Evolutionary conservation across 2,888 invertebrate species (phyloP), one percentile per base, ranked within the genome.

Genomic region (Nomada lathburiana): DNA sequence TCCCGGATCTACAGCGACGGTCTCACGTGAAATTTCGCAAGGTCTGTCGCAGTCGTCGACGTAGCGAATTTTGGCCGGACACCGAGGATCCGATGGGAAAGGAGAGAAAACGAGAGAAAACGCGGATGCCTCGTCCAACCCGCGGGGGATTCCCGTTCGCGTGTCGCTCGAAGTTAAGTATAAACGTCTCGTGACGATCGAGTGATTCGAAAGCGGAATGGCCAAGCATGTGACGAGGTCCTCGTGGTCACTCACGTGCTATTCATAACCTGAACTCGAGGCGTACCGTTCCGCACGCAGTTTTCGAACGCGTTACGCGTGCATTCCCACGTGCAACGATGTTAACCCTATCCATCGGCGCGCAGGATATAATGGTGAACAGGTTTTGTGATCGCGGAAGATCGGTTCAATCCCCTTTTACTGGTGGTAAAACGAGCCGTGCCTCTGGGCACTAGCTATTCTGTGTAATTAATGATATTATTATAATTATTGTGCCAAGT

Each of bases 231-330:
- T 90, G 90, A 92, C 91, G 87, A 81, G 76, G 86, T 81, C 89
- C 92, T 92, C 90, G 92, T 91, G 92, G 90, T 88, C 89, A 90
- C 91, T 93, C 93, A 92, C 93, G 92, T 91, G 92, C 92, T 92
- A 90, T 91, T 93, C 92, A 91, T 91, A 92, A 91, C 91, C 83
- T 83, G 82, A 81, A 86, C 82, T 62, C 84, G 72, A 78, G 53
- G 73, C 50, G 72, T 50, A 47, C 67, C 70, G 73, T 83, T 80
- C 73, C 71, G 62, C 78, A 55, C 76, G 77, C 77, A 73, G 60
- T 67, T 81, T 68, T 69, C 73, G 29, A 42, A 53, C 50, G 44
- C 50, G 26, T 55, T 13, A 29, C n/a, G 20, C 60, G 78, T 70
- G 23, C 71, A 70, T 79, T 70, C 69, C 64, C 69, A 69, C 80